A percentile compares a stretch with the other conserved stretches of the same genome.
These are phyloP conservation scores for Macrostomum cliftonense DNA, from an alignment of 2,888 invertebrate species.

Conservation along the genomic window DNA sequence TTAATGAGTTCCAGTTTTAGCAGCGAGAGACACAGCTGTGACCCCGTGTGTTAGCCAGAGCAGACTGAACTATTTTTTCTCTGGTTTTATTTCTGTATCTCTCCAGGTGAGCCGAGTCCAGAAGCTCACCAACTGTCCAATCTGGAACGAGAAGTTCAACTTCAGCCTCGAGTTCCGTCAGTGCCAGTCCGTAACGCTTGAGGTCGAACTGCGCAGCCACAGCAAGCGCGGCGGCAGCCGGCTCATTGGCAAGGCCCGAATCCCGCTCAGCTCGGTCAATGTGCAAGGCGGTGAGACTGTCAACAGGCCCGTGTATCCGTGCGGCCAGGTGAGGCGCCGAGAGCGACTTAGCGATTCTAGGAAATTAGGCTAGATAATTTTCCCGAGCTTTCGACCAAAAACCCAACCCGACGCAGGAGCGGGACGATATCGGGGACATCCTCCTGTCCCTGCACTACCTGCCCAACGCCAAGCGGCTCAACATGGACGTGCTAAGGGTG, in stretches of 20 bases:
- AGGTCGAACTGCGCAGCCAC: constrained; percentile 39
- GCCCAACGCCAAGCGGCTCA: constrained; percentile 39
- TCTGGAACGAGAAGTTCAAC: constrained; percentile 38
- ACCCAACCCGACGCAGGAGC: too few species aligned
- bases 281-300: constrained; percentile 37
- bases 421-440: constrained; percentile 36
- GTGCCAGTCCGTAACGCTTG: constrained; percentile 32
- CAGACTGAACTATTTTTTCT: too few species aligned
- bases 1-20: too few species aligned
- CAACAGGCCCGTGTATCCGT: constrained; percentile 37
- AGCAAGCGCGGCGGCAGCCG: constrained; percentile 39
- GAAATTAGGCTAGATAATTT: too few species aligned
- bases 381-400: too few species aligned
- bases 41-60: too few species aligned
- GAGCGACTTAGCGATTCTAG: too few species aligned
- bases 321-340: constrained; percentile 23
- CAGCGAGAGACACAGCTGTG: too few species aligned
- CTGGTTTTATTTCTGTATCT: too few species aligned
- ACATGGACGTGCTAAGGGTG: constrained; percentile 38
- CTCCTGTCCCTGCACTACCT: constrained; percentile 38
- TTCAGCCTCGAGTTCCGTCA: constrained; percentile 38
- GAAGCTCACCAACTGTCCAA: constrained; percentile 38
- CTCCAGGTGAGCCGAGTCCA: constrained; percentile 35
- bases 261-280: constrained; percentile 34
- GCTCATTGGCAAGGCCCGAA: constrained; percentile 36